A percentile compares a stretch with the other conserved stretches of the same genome.
These are phyloP conservation scores for Eupithecia inturbata DNA, from an alignment of 2,888 invertebrate species.

Conservation along the genomic window DNA sequence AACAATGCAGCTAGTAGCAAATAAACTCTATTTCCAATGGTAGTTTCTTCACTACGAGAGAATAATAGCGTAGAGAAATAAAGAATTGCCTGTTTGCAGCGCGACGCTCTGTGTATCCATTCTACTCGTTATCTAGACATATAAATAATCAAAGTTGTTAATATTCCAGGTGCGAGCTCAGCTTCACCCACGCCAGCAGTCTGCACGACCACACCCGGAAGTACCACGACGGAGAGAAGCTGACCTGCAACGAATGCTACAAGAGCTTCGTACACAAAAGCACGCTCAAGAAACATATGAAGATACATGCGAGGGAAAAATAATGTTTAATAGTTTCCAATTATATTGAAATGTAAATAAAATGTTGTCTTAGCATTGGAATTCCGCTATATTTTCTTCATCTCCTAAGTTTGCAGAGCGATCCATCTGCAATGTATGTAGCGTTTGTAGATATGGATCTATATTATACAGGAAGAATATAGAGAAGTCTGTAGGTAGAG, in stretches of 20 bases:
- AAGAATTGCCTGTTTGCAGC: too few species aligned
- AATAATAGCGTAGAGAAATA: too few species aligned
- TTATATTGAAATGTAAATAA: neutral
- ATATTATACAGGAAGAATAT: too few species aligned
- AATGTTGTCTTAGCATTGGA: neutral
- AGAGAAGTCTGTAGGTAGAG: too few species aligned
- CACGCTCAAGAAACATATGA: constrained; percentile 5
- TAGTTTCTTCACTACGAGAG: too few species aligned
- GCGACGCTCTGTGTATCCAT: too few species aligned
- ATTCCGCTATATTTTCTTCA: neutral
- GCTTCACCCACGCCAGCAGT: neutral
- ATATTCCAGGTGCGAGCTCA: neutral
- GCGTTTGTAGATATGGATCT: too few species aligned
- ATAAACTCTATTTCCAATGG: too few species aligned
- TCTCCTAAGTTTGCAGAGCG: too few species aligned
- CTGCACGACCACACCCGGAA: neutral
- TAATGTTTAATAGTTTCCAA: neutral
- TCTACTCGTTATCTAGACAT: too few species aligned
- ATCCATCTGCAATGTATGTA: too few species aligned
- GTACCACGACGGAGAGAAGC: neutral
- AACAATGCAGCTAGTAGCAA: too few species aligned
- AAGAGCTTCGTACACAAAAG: neutral
- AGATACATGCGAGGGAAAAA: neutral
- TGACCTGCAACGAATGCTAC: neutral
- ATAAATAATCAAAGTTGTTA: neutral